These are phyloP conservation scores for Mastigias papua DNA, from an alignment of 30 jellyfish, hydroid and myxozoan genomes.

Conservation along the genomic window DNA sequence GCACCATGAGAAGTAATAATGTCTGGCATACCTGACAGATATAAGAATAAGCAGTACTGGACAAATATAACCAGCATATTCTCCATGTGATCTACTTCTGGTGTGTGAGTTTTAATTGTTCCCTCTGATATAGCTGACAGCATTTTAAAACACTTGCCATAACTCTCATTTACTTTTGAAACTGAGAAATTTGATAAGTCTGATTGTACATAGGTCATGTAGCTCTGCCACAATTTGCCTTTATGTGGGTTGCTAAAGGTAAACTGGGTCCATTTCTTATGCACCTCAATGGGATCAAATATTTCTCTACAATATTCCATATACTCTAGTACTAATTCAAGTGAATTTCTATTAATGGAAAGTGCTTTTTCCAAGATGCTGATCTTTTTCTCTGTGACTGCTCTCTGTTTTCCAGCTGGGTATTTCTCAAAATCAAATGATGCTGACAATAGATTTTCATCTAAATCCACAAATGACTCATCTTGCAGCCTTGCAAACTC, in stretches of 20 bases:
- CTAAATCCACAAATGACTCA: background rate
- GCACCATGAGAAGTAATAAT: background rate
- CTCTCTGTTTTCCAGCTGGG: slow-evolving; percentile 43
- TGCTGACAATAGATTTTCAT: slow-evolving; percentile 11
- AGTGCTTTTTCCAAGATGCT: slow-evolving; percentile 86
- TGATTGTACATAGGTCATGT: slow-evolving; percentile 69
- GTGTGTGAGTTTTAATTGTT: slow-evolving; percentile 56
- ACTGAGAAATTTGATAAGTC: slow-evolving; percentile 67
- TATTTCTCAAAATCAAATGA: slow-evolving; percentile 1
- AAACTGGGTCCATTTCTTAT: slow-evolving; percentile 73
- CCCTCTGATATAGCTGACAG: slow-evolving; percentile 70
- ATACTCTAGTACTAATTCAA: slow-evolving; percentile 58
- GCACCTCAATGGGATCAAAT: slow-evolving; percentile 35
- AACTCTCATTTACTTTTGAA: slow-evolving; percentile 34
- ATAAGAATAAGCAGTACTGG: slow-evolving; percentile 68
- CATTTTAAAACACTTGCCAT: slow-evolving; percentile 71
- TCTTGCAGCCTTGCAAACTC: slow-evolving; percentile 81
- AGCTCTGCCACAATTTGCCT: slow-evolving; percentile 74
- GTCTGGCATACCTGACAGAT: slow-evolving; percentile 80
- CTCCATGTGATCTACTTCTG: slow-evolving; percentile 46
- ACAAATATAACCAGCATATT: slow-evolving; percentile 48
- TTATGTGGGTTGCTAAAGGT: slow-evolving; percentile 69
- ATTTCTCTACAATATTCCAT: slow-evolving; percentile 73
- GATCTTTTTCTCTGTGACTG: slow-evolving; percentile 73
- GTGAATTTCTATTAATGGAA: slow-evolving; percentile 66